A percentile compares a stretch with the other conserved stretches of the same genome.
phyloP scores from a whole-genome alignment of 92 coral and sea anemone genomes.

The Parazoanthus atlanticus region DNA sequence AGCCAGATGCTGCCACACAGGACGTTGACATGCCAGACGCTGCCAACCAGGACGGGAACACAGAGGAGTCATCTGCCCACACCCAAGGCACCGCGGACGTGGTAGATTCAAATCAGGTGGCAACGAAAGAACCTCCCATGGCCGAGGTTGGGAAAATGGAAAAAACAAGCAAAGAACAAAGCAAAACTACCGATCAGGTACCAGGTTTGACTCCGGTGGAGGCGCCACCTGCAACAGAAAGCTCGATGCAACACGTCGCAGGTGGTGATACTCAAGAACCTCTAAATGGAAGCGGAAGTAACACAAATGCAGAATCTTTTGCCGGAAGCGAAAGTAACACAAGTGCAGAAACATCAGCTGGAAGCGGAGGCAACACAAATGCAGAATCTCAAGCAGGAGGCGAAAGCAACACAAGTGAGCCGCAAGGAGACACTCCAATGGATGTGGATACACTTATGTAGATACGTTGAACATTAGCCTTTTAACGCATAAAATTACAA shows the following conservation, averaged over 20 bases:
- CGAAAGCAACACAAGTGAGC: neutral
- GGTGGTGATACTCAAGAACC: neutral
- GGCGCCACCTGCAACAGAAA: neutral
- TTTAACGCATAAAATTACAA: no score
- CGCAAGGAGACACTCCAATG: neutral
- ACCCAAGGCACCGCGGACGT: neutral
- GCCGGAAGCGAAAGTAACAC: neutral
- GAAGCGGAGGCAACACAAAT: neutral
- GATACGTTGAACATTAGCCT: neutral
- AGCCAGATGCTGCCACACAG: neutral
- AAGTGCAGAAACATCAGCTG: neutral
- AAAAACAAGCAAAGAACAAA: no score
- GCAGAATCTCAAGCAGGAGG: neutral
- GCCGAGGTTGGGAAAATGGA: no score
- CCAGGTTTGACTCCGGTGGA: no score
- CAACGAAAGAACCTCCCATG: neutral
- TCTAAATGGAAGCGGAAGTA: neutral
- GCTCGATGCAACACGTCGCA: neutral
- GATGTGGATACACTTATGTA: neutral
- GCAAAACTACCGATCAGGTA: no score
- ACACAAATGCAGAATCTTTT: neutral
- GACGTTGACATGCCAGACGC: neutral
- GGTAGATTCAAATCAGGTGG: neutral
- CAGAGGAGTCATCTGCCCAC: neutral
- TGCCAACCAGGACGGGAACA: neutral